A percentile compares a stretch with the other conserved stretches of the same genome.
These are phyloP conservation scores for Cettia cetti DNA, from an alignment of 2,113 vertebrate species.

Conservation along the genomic window DNA sequence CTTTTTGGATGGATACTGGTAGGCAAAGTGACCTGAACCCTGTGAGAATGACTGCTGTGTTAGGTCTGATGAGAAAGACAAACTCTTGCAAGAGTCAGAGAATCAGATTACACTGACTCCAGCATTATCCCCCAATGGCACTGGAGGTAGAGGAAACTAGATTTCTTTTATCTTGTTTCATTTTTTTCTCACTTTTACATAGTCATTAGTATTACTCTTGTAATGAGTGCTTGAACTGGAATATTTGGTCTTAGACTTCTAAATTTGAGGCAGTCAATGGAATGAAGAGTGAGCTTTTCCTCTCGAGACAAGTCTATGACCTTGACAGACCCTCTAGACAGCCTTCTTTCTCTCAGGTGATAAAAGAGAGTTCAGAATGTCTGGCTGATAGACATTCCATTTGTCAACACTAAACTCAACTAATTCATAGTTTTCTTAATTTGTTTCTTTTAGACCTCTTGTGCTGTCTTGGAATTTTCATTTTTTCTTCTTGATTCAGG, in stretches of 20 bases:
- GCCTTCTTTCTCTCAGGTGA: not conserved
- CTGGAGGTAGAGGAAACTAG: not conserved
- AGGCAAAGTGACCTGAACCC: not conserved
- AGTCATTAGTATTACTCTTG: not conserved
- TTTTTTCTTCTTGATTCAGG: not conserved
- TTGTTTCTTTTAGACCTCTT: not conserved
- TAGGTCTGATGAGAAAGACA: not conserved
- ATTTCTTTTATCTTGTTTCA: not conserved
- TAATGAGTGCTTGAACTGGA: not conserved
- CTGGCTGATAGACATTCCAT: not conserved
- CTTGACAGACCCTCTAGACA: not conserved
- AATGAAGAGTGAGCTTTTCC: not conserved
- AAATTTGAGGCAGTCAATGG: not conserved
- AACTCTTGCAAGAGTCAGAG: not conserved
- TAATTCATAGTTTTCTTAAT: not conserved
- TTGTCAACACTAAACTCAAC: not conserved
- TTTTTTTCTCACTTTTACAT: not conserved
- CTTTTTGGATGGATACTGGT: not conserved
- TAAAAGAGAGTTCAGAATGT: not conserved
- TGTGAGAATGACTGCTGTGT: not conserved
- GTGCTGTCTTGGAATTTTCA: not conserved
- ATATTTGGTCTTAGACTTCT: not conserved
- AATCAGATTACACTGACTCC: not conserved
- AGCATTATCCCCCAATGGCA: fast-evolving
- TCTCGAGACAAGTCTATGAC: not conserved